Evolutionary conservation across 2,797 vertebrate genomes (phyloP), one percentile per base, ranked within the genome.

Genomic region (Microchirus variegatus): DNA sequence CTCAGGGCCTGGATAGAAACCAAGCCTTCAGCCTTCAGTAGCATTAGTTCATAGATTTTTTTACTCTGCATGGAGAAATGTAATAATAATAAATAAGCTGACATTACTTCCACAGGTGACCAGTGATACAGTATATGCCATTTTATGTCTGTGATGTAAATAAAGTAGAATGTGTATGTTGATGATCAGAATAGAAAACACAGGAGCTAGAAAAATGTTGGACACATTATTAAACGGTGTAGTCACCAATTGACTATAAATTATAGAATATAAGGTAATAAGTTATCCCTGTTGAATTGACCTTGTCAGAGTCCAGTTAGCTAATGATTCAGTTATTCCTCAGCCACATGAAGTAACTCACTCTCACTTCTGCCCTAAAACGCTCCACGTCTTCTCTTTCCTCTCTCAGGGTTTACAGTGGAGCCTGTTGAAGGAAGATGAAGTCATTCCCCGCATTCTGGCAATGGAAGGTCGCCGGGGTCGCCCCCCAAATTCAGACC

Each of bases 381-480:
- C 45, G 75, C 53, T 66, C 37, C 64, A 53, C 64, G 40, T 52
- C 45, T 37, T 11, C 47, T 26, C 40, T 22, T 36, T 50, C 50
- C 10, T 15, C 2, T 42, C 41, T 7, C 4, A 99, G 98, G 98
- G 97, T 61, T 90, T 98, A 92, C 97, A 99, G 90, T 99, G 98
- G 98, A 97, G 93, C 89, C 91, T 97, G 53, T 90, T 99, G 90
- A 97, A 96, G 83, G 96, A 98, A 63, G 96, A 98, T 60, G 98
- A 99, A 54, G 94, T 98, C 41, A 83, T 97, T 81, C 96, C 97
- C 67, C 94, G 83, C n/a, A 95, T 99, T 90, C 90, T 95, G 87
- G 95, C 96, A 0, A 96, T 99, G 96, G 97, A 98, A 55, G 95
- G 96, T 9, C 95, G 96, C 0, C 87, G 97, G 82, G 95, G 96